These are phyloP conservation scores for Umimayanthus chanpuru DNA, from an alignment of 92 coral and sea anemone species.

Conservation along the genomic window DNA sequence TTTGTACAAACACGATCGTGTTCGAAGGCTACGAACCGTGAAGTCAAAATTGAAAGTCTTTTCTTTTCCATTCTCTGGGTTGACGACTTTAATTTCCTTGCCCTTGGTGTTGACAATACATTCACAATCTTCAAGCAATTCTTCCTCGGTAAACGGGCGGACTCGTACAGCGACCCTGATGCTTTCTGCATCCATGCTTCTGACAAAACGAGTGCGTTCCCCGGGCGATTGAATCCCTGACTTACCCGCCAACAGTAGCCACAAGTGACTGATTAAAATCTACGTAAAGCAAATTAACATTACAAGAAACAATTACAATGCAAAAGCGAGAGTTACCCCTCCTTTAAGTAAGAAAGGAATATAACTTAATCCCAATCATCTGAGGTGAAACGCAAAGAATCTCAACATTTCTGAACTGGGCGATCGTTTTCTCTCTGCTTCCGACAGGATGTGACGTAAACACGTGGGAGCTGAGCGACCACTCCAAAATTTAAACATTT, in stretches of 20 bases:
- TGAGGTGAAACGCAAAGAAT: conserved; percentile 65
- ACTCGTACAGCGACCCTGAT: conserved; percentile 88
- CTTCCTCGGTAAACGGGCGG: conserved; percentile 78
- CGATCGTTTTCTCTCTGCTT: conserved; percentile 54
- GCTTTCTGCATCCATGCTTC: conserved; percentile 45
- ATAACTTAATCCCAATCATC: conserved; percentile 48
- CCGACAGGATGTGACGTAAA: conserved; percentile 92
- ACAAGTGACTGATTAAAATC: background rate
- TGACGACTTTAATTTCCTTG: conserved; percentile 74
- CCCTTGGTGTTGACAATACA: conserved; percentile 73
- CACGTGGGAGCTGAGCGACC: conserved; percentile 39
- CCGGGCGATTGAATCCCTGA: background rate
- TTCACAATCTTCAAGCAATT: conserved; percentile 64
- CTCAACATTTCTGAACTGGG: conserved; percentile 60
- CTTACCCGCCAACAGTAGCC: conserved; percentile 16
- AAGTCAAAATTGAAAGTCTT: conserved; percentile 87
- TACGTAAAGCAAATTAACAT: background rate
- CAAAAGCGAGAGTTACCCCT: conserved; percentile 29
- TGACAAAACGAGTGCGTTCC: background rate
- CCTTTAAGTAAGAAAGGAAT: conserved; percentile 39
- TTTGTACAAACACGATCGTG: conserved; percentile 38
- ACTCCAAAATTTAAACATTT: background rate
- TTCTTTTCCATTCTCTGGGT: conserved; percentile 74
- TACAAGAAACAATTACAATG: conserved; percentile 23
- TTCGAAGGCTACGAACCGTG: conserved; percentile 64